Evolutionary conservation across 2,888 invertebrate species (phyloP), one percentile per base, ranked within the genome.

Genomic region (Drosophila pegasa): DNA sequence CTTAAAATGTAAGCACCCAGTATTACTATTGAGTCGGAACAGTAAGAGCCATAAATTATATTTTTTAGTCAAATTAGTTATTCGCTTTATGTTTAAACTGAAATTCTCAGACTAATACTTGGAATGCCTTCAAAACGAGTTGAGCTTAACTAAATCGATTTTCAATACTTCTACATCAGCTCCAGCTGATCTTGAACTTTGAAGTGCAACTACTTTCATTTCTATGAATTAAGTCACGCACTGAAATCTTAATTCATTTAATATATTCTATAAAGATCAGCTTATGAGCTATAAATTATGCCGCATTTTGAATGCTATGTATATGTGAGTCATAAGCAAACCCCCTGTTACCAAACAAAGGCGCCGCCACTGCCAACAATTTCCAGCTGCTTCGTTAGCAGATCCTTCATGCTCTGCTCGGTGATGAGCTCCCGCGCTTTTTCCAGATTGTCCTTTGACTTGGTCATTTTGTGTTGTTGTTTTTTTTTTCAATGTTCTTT

Each of bases 351-450:
- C 92, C 92, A 92, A 41, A 92, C 92, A 87, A 91, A 92, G 51
- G 85, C 85, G 22, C 92, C 92, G n/a, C 92, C 92, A 58, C 82
- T 89, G 51, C 92, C 92, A 16, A 89, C 78, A 0, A 88, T 70
- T 60, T 92, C 92, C 70, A 92, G 64, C 75, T 92, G 91, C 65
- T 90, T 90, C 54, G 90, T 89, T 7, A 92, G 85, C 70, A 91
- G 78, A 66, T 91, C 91, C 75, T 92, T 91, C 59, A 91, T 88
- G n/a, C 77, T 76, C 60, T 92, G 89, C 78, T 92, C 92, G 58
- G 79, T 89, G 65, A 92, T 89, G 37, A 54, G 59, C 69, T 89
- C 89, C 52, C 83, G 85, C 2, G 78, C 69, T 64, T 88, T 88
- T 59, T 90, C 91, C 52, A 71, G 18, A 45, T 89, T 79, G 25